Conservation (phyloP, 2,797 vertebrate genomes). For the Poliocrania exsul region DNA sequence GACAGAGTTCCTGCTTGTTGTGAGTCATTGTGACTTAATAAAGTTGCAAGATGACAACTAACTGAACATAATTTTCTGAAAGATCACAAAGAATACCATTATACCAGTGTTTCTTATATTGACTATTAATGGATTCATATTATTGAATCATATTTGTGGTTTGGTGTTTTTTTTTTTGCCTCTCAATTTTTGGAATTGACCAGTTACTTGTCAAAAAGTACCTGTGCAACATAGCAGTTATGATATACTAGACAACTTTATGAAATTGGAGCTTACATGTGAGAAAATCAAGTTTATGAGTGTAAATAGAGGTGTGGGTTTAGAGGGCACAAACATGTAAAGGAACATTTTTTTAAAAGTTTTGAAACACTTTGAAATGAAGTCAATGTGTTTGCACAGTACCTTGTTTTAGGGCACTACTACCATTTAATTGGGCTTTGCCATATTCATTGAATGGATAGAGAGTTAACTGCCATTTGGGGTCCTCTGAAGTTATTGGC, state of each 20-base stretch:
- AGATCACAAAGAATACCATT: background rate
- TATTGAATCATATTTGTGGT: background rate
- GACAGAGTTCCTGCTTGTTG: background rate
- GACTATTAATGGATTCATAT: background rate
- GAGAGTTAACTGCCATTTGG: background rate
- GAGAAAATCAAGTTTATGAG: background rate
- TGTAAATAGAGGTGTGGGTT: background rate
- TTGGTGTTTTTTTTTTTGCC: background rate
- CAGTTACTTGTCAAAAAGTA: background rate
- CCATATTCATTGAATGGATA: background rate
- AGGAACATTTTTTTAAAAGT: background rate
- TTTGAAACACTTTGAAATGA: background rate
- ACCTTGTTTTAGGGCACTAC: background rate
- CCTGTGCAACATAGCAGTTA: background rate
- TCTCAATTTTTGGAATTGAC: background rate
- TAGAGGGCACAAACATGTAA: background rate
- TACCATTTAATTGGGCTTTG: background rate
- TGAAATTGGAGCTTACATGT: background rate
- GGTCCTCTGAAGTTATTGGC: background rate
- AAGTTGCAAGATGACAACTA: background rate
- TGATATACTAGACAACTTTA: background rate
- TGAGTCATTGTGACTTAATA: background rate
- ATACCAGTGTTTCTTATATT: background rate
- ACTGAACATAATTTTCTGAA: background rate
- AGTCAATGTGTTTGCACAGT: background rate